phyloP scores from a whole-genome alignment of 2,888 invertebrate species.

The Drepana falcataria region DNA sequence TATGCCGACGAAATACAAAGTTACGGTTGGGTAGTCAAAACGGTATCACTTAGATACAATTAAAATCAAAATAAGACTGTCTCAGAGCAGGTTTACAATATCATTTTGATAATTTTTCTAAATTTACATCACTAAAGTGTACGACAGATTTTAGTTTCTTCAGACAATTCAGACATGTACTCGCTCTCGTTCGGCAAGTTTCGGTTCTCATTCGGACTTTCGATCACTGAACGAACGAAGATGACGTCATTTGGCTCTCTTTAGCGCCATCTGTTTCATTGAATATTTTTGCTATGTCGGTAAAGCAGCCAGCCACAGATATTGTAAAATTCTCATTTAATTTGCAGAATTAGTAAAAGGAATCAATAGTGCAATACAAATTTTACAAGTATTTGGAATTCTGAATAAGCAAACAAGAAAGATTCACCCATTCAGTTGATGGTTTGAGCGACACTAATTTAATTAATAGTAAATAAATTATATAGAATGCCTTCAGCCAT shows the following conservation, averaged over 20 bases:
- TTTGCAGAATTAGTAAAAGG: neutral
- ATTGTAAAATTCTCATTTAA: neutral
- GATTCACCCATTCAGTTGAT: too few relatives aligned
- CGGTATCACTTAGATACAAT: constrained; percentile 66
- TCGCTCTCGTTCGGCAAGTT: constrained; percentile 78
- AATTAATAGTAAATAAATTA: too few relatives aligned
- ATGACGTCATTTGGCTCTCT: constrained; percentile 51
- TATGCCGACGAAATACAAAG: constrained; percentile 64
- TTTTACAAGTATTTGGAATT: too few relatives aligned
- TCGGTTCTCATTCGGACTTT: constrained; percentile 80
- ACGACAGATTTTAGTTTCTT: constrained; percentile 81
- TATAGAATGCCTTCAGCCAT: too few relatives aligned
- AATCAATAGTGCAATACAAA: too few relatives aligned
- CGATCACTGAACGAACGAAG: constrained; percentile 64
- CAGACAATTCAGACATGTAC: constrained; percentile 71
- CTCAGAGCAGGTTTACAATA: constrained; percentile 65
- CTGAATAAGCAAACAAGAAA: too few relatives aligned
- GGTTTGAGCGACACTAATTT: too few relatives aligned
- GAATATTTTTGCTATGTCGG: constrained; percentile 13
- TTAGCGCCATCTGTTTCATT: constrained; percentile 31
- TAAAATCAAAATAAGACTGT: constrained; percentile 64
- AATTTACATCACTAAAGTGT: constrained; percentile 80
- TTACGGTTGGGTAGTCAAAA: constrained; percentile 59
- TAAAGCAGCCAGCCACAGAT: constrained; percentile 28
- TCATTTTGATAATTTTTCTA: constrained; percentile 77